Evolutionary conservation across 2,797 vertebrate genomes (phyloP).

Genomic region (Danio tinwini): DNA sequence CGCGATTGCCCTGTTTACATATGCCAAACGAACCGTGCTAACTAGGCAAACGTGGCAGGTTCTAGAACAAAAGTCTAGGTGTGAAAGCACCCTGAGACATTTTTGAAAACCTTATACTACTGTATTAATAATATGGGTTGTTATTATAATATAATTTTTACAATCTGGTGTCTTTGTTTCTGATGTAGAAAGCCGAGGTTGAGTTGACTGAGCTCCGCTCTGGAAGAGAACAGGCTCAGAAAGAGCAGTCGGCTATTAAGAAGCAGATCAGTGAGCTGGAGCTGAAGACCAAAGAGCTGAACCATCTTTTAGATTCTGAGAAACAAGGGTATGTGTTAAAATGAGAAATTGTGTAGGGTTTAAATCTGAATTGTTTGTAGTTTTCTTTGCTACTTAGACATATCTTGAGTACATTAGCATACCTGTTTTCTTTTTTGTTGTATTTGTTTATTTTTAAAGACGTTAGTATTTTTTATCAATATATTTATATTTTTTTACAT

Average conservation of each 20-base stretch:
- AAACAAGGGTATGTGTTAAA: constrained; percentile 82
- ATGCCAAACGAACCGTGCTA: too few species aligned
- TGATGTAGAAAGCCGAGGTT: constrained; percentile 86
- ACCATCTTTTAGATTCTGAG: constrained; percentile 82
- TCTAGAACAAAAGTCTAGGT: too few species aligned
- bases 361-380: neutral
- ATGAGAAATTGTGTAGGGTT: neutral
- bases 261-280: constrained; percentile 82
- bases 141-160: neutral
- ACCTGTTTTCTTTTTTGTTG: too few species aligned
- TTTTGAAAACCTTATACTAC: neutral
- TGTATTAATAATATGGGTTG: neutral
- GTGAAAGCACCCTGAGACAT: too few species aligned
- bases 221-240: constrained; percentile 81
- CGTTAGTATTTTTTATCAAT: too few species aligned
- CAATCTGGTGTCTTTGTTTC: constrained; percentile 5
- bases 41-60: too few species aligned
- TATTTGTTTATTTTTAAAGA: too few species aligned
- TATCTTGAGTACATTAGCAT: neutral
- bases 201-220: constrained; percentile 82
- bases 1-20: too few species aligned
- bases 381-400: neutral
- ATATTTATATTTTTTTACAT: too few species aligned
- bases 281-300: constrained; percentile 82
- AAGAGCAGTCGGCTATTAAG: constrained; percentile 82